Conservation (phyloP, 2,888 invertebrate species). For the Pantelozetes paolii region DNA sequence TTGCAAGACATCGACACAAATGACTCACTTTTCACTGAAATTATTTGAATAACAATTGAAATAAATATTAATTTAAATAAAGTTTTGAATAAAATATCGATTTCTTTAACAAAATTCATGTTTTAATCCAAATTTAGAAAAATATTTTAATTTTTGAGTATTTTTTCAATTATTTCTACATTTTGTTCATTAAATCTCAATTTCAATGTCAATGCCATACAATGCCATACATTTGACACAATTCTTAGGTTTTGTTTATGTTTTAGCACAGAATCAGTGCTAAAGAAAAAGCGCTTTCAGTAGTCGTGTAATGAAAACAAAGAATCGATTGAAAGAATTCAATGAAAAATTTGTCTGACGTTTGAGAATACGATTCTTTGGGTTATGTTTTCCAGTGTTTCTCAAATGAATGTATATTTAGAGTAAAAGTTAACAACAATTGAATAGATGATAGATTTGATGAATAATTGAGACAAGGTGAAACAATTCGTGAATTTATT, state of each 20-base stretch:
- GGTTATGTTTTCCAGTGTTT: too few relatives aligned
- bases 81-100: too few relatives aligned
- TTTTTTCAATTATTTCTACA: too few relatives aligned
- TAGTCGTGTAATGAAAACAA: not conserved
- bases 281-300: not conserved
- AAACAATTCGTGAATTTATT: slow-evolving; percentile 5
- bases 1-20: not conserved
- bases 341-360: too few relatives aligned
- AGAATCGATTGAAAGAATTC: not conserved
- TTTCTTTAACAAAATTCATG: too few relatives aligned
- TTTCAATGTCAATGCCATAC: slow-evolving; percentile 9
- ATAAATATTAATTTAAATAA: not conserved
- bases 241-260: not conserved
- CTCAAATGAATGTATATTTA: not conserved
- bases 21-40: not conserved
- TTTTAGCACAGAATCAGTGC: not conserved
- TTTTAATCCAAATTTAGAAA: too few relatives aligned
- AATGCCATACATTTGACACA: not conserved
- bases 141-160: too few relatives aligned
- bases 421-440: too few relatives aligned
- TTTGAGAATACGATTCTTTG: too few relatives aligned
- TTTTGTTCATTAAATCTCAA: too few relatives aligned
- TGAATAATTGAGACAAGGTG: not conserved
- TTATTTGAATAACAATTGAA: not conserved
- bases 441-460: not conserved